Base-by-base conservation (phyloP, 2,888 invertebrate species). In the Meiosimyza platycephala region DNA sequence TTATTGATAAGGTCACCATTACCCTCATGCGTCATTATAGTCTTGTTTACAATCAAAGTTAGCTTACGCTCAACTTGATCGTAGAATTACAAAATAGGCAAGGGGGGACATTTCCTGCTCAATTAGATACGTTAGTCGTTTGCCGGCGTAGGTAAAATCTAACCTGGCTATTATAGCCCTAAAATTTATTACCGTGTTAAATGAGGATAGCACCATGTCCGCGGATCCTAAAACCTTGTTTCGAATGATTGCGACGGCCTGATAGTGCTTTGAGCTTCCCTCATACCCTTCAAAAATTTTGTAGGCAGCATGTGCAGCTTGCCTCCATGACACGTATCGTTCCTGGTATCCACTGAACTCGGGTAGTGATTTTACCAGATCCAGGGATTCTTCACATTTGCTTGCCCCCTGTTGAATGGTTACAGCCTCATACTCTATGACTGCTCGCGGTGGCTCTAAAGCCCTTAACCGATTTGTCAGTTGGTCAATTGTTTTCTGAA, bases 261-360 rank as follows among this genome's bases (percentile, higher is more conserved):
- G 22, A 3, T 22, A 22, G 22, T 22, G 1, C 22, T 22, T 22
- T 2, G 22, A 22, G 22, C 22, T 22, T 2, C 22, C 22, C 3
- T 22, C 22, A 3, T 22, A 22, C 1, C 3, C 3, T 22, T 63
- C 48, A 13, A 28, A 59, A 13, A 15, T n/a, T 3, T 11, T 48
- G n/a, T 11, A 62, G 12, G 67, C 74, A 28, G 76, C 72, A n/a
- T n/a, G n/a, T n/a, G n/a, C n/a, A n/a, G n/a, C n/a, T 51, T 75
- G 75, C 9, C 68, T 57, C 72, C 72, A 74, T 6, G 74, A 66
- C 5, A 76, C 69, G 33, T 76, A 76, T 9, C 59, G 60, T 12
- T 52, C 70, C 3, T 74, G 74, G 12, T 71, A 54, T 1, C 71
- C 71, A 22, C 18, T 57, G 28, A 71, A 72, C 16, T 64, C 71